Evolutionary conservation across 2,797 vertebrate species (phyloP).

Genomic region (Sebastes cheni): DNA sequence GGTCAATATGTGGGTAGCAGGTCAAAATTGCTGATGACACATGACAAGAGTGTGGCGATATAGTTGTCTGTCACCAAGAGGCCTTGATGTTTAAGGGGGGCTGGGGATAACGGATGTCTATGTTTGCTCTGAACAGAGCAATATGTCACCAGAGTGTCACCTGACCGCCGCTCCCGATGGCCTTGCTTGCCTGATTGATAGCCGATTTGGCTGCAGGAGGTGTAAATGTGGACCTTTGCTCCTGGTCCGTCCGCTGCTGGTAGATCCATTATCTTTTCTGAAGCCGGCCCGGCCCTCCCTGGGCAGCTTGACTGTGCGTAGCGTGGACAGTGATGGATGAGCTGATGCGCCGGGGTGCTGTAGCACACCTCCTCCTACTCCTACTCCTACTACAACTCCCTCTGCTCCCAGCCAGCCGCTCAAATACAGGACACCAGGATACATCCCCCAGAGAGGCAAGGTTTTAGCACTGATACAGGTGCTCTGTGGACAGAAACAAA

Average conservation of each 20-base stretch:
- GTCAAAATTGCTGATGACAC: slow-evolving; percentile 56
- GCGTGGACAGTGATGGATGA: slow-evolving; percentile 77
- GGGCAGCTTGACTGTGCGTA: slow-evolving; percentile 52
- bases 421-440: slow-evolving; percentile 32
- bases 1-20: slow-evolving; percentile 52
- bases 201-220: slow-evolving; percentile 69
- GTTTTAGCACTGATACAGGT: slow-evolving; percentile 2
- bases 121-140: slow-evolving; percentile 55
- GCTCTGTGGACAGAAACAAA: slow-evolving; percentile 10
- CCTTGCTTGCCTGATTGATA: slow-evolving; percentile 79
- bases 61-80: slow-evolving; percentile 63
- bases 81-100: slow-evolving; percentile 65
- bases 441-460: slow-evolving; percentile 15
- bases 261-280: slow-evolving; percentile 72
- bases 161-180: slow-evolving; percentile 65
- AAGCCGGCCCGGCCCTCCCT: slow-evolving; percentile 46
- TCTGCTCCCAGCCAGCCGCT: slow-evolving; percentile 8
- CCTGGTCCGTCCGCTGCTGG: slow-evolving; percentile 43
- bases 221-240: slow-evolving; percentile 75
- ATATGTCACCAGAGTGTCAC: slow-evolving; percentile 75
- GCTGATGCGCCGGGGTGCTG: slow-evolving; percentile 44
- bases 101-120: slow-evolving; percentile 53
- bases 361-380: slow-evolving; percentile 53
- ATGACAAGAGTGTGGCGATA: slow-evolving; percentile 48
- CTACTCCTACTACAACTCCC: slow-evolving; percentile 36